Base-by-base conservation (phyloP, 2,797 vertebrate species). In the Fistularia commersonii region DNA sequence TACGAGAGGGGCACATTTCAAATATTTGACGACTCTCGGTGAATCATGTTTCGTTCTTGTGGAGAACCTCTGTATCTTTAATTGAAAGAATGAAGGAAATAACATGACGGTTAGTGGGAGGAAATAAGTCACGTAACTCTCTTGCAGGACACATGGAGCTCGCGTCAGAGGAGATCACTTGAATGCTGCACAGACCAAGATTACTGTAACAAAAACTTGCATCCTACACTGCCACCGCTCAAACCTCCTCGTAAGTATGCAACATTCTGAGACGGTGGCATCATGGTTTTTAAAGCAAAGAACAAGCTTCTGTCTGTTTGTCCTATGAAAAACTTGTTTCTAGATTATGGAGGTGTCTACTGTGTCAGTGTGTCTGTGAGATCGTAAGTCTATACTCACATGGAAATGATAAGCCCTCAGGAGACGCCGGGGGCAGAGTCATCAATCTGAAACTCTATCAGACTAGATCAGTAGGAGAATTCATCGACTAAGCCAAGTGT, bases 151-250 rank as follows among this genome's bases (percentile, higher is more conserved):
- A 95, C 91, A 0, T 90, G 92, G 23, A 92, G 91, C 74, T 88
- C 92, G 5, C 91, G 91, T 74, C 91, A 92, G 32, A 91, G 93
- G 77, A 90, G 93, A 66, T 91, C 93, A 3, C 89, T 99, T 7
- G 93, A 95, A 83, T 99, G 97, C 74, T 99, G 97, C 51, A 94
- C 94, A 9, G 93, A 96, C 54, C 87, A 93, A 72, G 93, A 99
- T 77, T 97, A 92, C 79, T 99, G 97, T 71, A 99, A 99, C 73
- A 89, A 84, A 79, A 89, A 95, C 69, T 90, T 98, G 7, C 91
- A 94, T 59, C 96, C 96, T 1, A 98, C 93, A 0, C 80, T 99
- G 66, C 95, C 96, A 2, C 95, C 96, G 0, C 77, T 93, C 70
- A 93, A 91, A 68, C 92, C 90, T 10, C 87, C 90, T 70, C 89